Percentiles rank a stretch among this genome's conserved stretches.
Conservation (phyloP, 2,797 vertebrate species). For the Mus spretus region DNA sequence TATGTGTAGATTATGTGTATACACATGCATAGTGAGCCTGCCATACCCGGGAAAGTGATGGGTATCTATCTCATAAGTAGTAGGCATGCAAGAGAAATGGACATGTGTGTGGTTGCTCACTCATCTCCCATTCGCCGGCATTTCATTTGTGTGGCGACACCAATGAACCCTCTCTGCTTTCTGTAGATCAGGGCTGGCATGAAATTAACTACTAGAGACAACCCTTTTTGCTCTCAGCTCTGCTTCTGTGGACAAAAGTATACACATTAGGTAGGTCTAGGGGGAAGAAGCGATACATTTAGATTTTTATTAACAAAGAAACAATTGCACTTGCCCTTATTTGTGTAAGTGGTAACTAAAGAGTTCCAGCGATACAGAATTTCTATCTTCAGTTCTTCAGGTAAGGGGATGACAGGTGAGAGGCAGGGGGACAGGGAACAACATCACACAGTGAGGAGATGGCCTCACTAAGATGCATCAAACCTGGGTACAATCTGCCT, state of each 20-base stretch:
- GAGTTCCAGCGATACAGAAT: neutral
- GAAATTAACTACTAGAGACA: neutral
- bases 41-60: too few relatives aligned
- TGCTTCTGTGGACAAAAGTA: constrained; percentile 29
- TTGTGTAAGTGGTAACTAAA: neutral
- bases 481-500: neutral
- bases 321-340: constrained; percentile 40
- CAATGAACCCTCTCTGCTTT: neutral
- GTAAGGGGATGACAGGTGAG: neutral
- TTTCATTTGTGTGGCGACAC: neutral
- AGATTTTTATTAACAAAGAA: constrained; percentile 57
- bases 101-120: accelerated
- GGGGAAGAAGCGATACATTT: constrained; percentile 47
- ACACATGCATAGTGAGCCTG: neutral
- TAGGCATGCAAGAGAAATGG: too few relatives aligned
- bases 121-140: too few relatives aligned
- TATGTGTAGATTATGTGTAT: neutral
- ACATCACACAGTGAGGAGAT: accelerated
- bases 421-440: neutral
- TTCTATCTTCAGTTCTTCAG: neutral
- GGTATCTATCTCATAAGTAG: neutral
- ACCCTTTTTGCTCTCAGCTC: neutral
- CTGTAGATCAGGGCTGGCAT: neutral
- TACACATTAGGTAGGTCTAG: neutral
- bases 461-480: neutral